A percentile compares a stretch with the other conserved stretches of the same genome.
phyloP scores from a whole-genome alignment of 2,113 vertebrate species.

The Podocnemis expansa region DNA sequence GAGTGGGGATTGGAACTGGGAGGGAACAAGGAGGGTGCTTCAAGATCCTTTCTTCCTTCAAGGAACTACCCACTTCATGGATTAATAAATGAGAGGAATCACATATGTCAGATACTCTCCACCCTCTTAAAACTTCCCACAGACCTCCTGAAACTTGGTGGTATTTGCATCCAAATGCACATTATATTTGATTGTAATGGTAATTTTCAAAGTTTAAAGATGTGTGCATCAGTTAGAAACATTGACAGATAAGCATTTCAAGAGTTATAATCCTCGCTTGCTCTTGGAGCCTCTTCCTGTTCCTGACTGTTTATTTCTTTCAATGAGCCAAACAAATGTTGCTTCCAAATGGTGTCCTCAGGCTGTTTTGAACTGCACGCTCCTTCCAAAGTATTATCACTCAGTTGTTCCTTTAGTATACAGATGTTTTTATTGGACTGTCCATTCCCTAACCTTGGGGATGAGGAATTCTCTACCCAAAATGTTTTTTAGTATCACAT shows the following conservation, averaged over 20 bases:
- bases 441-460: neutral
- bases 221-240: neutral
- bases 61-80: neutral
- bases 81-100: neutral
- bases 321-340: neutral
- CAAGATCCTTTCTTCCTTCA: neutral
- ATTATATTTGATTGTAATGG: neutral
- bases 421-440: neutral
- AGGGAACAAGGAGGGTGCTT: neutral
- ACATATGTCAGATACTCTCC: neutral
- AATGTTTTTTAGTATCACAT: neutral
- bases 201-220: neutral
- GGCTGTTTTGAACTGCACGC: neutral
- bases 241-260: neutral
- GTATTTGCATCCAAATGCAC: neutral
- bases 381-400: neutral
- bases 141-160: neutral
- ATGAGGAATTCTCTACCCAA: neutral
- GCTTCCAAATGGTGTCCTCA: neutral
- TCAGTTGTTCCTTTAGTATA: neutral
- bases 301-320: neutral
- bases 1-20: neutral
- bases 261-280: neutral
- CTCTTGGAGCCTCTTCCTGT: neutral
- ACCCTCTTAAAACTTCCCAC: neutral